A percentile compares a stretch with the other conserved stretches of the same genome.
Conservation (phyloP, 2,888 invertebrate genomes). For the Helleia helle region DNA sequence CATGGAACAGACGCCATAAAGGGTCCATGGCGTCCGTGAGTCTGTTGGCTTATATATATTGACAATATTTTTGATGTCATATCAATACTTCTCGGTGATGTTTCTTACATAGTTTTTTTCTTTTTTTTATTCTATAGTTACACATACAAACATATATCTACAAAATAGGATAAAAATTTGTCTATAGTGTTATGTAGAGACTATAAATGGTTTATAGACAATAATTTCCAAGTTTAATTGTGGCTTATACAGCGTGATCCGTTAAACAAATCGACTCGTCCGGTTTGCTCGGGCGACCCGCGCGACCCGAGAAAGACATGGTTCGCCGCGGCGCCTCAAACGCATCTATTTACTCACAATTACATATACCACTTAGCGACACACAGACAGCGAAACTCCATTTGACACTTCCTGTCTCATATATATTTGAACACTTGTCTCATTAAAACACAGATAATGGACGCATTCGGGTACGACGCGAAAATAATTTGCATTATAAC, state of each 20-base stretch:
- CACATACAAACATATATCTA: no score
- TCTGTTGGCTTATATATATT: no score
- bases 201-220: no score
- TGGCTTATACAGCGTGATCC: slow-evolving; percentile 21
- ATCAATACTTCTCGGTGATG: no score
- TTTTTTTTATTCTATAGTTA: no score
- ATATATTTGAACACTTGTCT: slow-evolving; percentile 36
- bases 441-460: slow-evolving; percentile 31
- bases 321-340: slow-evolving; percentile 13
- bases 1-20: no score
- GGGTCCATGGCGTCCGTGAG: no score
- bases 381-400: slow-evolving; percentile 67
- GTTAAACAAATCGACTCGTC: slow-evolving; percentile 40
- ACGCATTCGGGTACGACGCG: slow-evolving; percentile 23
- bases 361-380: slow-evolving; percentile 68
- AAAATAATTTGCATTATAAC: slow-evolving; percentile 2
- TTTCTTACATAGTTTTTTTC: no score
- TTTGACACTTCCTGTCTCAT: slow-evolving; percentile 71
- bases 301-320: slow-evolving; percentile 14
- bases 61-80: no score
- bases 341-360: background rate
- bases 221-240: no score
- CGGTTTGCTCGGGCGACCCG: slow-evolving; percentile 32
- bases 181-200: no score
- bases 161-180: no score